phyloP scores from a whole-genome alignment of 2,113 vertebrate species.

The Pachycephala philippinensis region DNA sequence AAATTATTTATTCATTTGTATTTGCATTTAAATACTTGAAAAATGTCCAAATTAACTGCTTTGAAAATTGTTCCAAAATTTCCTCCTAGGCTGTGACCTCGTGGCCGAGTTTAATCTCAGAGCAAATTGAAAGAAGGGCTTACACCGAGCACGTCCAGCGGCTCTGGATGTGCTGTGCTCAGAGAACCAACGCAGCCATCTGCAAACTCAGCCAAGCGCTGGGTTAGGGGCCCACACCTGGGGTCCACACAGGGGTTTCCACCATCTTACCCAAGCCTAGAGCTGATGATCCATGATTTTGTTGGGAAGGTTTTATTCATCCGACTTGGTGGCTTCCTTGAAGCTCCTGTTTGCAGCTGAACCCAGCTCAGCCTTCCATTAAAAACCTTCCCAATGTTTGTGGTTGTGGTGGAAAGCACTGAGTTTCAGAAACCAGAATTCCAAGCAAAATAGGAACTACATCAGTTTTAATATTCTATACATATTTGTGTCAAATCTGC shows the following conservation, averaged over 20 bases:
- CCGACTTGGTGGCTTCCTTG: not conserved
- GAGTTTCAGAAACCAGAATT: not conserved
- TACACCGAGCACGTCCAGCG: not conserved
- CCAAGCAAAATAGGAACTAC: not conserved
- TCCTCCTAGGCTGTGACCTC: not conserved
- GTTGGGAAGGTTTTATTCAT: not conserved
- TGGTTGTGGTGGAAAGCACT: not conserved
- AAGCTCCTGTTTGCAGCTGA: fast-evolving
- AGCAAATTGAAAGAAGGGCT: not conserved
- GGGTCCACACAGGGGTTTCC: not conserved
- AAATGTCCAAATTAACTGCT: not conserved
- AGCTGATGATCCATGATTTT: not conserved
- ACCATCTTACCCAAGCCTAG: not conserved
- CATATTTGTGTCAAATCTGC: not conserved
- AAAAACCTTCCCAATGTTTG: not conserved
- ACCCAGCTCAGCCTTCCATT: not conserved
- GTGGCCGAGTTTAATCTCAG: conserved; percentile 19
- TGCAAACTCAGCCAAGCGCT: not conserved
- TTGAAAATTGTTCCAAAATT: conserved; percentile 29
- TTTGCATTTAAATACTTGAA: conserved; percentile 26
- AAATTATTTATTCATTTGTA: conserved; percentile 62
- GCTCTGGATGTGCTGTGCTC: not conserved
- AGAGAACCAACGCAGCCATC: not conserved
- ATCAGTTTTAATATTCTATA: not conserved
- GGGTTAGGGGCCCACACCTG: not conserved